Percentiles rank a stretch among this genome's conserved stretches.
phyloP scores from a whole-genome alignment of 2,797 vertebrate species.

The Mormyrus hasselquistii region DNA sequence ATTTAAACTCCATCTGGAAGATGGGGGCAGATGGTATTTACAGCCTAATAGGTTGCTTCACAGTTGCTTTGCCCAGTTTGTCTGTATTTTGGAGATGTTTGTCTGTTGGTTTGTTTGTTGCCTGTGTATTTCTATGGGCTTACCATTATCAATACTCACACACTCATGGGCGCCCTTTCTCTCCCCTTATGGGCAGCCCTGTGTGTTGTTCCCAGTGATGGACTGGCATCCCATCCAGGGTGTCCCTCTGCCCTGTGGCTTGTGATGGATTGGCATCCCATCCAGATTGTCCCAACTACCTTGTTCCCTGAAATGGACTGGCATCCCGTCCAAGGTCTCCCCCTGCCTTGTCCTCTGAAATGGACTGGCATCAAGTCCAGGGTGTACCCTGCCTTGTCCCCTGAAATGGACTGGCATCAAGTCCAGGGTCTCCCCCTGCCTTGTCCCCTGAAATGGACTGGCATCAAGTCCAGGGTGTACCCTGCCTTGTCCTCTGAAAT shows the following conservation, averaged over 20 bases:
- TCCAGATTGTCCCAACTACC: too few relatives aligned
- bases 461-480: neutral
- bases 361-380: too few relatives aligned
- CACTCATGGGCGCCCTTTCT: neutral
- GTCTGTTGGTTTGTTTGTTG: neutral
- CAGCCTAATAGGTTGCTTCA: neutral
- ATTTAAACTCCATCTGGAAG: neutral
- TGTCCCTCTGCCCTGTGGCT: too few relatives aligned
- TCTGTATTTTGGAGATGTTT: neutral
- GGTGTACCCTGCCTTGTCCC: too few relatives aligned
- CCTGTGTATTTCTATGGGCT: neutral
- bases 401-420: too few relatives aligned
- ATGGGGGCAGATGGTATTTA: neutral
- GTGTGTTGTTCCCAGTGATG: neutral
- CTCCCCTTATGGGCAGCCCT: neutral
- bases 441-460: neutral
- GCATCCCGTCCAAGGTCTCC: too few relatives aligned
- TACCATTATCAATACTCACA: neutral
- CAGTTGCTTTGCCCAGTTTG: neutral
- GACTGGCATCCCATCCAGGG: too few relatives aligned
- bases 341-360: too few relatives aligned
- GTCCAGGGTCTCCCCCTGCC: too few relatives aligned
- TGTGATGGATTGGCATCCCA: too few relatives aligned
- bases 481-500: neutral
- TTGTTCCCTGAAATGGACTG: too few relatives aligned